Percentiles rank a stretch among this genome's conserved stretches.
These are phyloP conservation scores for Embidobia sp. DNA, from an alignment of 2,888 invertebrate genomes.

Conservation along the genomic window DNA sequence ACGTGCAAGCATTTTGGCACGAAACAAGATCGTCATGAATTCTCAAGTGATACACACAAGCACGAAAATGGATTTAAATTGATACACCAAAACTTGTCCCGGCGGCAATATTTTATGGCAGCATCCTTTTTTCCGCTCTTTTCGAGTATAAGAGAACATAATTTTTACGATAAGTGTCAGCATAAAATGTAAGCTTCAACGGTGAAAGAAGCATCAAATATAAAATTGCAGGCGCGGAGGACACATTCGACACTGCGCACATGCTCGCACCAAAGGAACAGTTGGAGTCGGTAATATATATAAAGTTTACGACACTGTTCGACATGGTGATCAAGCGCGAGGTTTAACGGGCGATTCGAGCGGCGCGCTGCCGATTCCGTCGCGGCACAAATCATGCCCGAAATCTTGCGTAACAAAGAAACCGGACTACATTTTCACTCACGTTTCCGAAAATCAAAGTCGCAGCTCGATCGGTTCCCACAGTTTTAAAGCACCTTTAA, in stretches of 20 bases:
- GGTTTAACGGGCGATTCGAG: conserved; percentile 78
- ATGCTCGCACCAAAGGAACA: conserved; percentile 64
- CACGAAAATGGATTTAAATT: conserved; percentile 39
- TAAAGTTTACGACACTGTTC: conserved; percentile 79
- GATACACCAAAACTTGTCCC: conserved; percentile 39
- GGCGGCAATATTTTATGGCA: conserved; percentile 33
- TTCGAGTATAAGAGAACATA: conserved; percentile 47
- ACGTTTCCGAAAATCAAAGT: no score
- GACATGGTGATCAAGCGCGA: conserved; percentile 80
- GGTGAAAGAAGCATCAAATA: conserved; percentile 59
- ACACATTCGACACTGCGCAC: conserved; percentile 49
- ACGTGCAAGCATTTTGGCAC: no score
- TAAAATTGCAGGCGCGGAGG: conserved; percentile 57
- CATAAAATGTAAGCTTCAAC: conserved; percentile 60
- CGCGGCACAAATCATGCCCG: conserved; percentile 66
- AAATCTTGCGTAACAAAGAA: no score
- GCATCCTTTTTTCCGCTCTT: conserved; percentile 31
- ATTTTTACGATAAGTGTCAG: conserved; percentile 55
- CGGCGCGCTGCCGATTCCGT: conserved; percentile 50
- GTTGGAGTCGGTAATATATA: conserved; percentile 71
- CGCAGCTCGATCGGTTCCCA: no score
- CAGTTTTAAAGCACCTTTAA: no score
- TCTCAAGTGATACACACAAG: no score
- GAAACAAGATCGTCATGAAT: no score
- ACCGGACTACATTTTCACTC: no score